Evolutionary conservation across 2,888 invertebrate species (phyloP), one percentile per base, ranked within the genome.

Genomic region (Cyaniris semiargus): DNA sequence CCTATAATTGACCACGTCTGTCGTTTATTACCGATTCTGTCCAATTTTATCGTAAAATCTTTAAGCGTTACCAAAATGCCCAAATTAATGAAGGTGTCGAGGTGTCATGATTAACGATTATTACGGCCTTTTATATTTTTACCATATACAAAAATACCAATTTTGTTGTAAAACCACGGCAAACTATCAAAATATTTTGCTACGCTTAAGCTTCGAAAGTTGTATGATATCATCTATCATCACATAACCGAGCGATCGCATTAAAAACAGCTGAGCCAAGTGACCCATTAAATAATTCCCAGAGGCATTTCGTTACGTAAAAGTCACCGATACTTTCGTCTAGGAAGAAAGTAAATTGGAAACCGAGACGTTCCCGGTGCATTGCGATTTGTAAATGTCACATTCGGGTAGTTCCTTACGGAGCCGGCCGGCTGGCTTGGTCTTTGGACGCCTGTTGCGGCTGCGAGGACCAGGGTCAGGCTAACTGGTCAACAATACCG

Each of bases 311-410:
- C 71, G 38, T 71, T 74, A 79, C 83, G 84, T 84, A 81, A 78
- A 84, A 84, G 89, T 89, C 88, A 88, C 85, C 85, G 84, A 83
- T 85, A 84, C 86, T 87, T 86, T 82, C 85, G 83, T 86, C 83
- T 82, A 84, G 85, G 87, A 91, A 85, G 89, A 89, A 87, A 90
- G 88, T 88, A 88, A 90, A 90, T 89, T 89, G 90, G 88, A 89
- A 89, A 87, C 89, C 89, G 88, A 89, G 89, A 89, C 87, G 88
- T 86, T 85, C 83, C 83, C 83, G 80, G 84, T 84, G 85, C 85
- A 83, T 84, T 86, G 86, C 88, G 85, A 92, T 92, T 92, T 91
- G 89, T 92, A 85, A 85, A 87, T 88, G 91, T 91, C 90, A 86
- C 84, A 87, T 86, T 85, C 86, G 85, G 86, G 86, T 86, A 85